Conservation (phyloP, 2,888 invertebrate species). For the Monopis laevigella region DNA sequence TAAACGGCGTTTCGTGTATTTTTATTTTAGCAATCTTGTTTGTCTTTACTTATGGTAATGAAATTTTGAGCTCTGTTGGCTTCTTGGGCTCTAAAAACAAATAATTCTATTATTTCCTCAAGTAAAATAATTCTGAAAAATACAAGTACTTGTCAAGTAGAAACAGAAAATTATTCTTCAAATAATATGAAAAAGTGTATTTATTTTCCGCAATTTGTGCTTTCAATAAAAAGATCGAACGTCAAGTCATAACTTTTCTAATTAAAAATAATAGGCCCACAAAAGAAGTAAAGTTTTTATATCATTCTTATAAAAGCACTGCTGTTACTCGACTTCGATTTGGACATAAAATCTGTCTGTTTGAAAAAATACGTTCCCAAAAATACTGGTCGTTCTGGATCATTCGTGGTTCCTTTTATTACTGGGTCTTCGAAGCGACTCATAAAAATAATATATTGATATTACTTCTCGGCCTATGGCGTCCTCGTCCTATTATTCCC, state of each 20-base stretch:
- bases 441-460: slow-evolving; percentile 16
- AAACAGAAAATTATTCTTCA: too few species aligned
- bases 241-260: too few species aligned
- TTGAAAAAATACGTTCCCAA: slow-evolving; percentile 12
- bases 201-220: too few species aligned
- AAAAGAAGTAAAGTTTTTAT: background rate
- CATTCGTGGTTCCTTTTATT: slow-evolving; percentile 14
- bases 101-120: too few species aligned
- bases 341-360: slow-evolving; percentile 9
- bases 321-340: slow-evolving; percentile 1
- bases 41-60: slow-evolving; percentile 5
- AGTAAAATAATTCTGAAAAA: too few species aligned
- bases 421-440: slow-evolving; percentile 9
- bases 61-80: background rate
- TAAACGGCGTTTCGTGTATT: slow-evolving; percentile 5
- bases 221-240: too few species aligned
- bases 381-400: slow-evolving; percentile 11
- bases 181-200: too few species aligned
- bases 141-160: too few species aligned
- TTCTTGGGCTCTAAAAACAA: too few species aligned
- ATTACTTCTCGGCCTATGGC: slow-evolving; percentile 8
- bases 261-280: background rate
- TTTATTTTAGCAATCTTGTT: background rate
- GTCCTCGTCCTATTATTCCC: slow-evolving; percentile 7
- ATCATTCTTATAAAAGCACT: background rate